A percentile compares a stretch with the other conserved stretches of the same genome.
Evolutionary conservation across 2,888 invertebrate genomes (phyloP).

Genomic region (Pasiphila rectangulata): DNA sequence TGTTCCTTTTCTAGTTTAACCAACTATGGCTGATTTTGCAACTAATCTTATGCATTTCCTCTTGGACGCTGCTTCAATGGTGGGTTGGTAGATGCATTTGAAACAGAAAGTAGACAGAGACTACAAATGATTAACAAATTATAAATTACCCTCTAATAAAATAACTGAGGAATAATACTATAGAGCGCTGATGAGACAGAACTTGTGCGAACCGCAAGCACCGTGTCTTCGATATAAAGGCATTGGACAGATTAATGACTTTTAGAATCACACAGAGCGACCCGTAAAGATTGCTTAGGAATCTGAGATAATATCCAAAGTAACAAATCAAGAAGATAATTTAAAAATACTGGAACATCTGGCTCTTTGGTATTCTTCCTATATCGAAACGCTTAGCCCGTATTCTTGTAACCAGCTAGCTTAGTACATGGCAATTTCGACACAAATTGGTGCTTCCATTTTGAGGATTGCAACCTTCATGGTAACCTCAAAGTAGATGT

Average conservation of each 20-base stretch:
- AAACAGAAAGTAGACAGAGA: slow-evolving; percentile 82
- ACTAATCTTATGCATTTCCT: slow-evolving; percentile 47
- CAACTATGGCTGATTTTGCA: slow-evolving; percentile 22
- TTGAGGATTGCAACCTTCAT: slow-evolving; percentile 48
- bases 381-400: slow-evolving; percentile 34
- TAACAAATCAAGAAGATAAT: too few relatives aligned
- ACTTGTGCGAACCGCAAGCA: slow-evolving; percentile 5
- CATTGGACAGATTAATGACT: too few relatives aligned
- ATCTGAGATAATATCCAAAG: too few relatives aligned
- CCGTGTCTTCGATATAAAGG: too few relatives aligned
- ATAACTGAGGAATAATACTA: slow-evolving; percentile 1
- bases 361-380: slow-evolving; percentile 8
- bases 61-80: slow-evolving; percentile 79
- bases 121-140: slow-evolving; percentile 76
- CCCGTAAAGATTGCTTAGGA: too few relatives aligned
- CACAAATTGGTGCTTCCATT: slow-evolving; percentile 66
- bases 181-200: slow-evolving; percentile 4
- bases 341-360: too few relatives aligned
- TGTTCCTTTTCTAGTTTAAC: slow-evolving; percentile 3
- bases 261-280: too few relatives aligned
- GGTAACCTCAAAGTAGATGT: slow-evolving; percentile 9
- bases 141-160: slow-evolving; percentile 16
- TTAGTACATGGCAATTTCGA: slow-evolving; percentile 45
- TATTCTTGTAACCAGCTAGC: slow-evolving; percentile 50
- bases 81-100: slow-evolving; percentile 77